Evolutionary conservation across 2,888 invertebrate species (phyloP), one percentile per base, ranked within the genome.

Genomic region (Polydrusus pterygomalis): DNA sequence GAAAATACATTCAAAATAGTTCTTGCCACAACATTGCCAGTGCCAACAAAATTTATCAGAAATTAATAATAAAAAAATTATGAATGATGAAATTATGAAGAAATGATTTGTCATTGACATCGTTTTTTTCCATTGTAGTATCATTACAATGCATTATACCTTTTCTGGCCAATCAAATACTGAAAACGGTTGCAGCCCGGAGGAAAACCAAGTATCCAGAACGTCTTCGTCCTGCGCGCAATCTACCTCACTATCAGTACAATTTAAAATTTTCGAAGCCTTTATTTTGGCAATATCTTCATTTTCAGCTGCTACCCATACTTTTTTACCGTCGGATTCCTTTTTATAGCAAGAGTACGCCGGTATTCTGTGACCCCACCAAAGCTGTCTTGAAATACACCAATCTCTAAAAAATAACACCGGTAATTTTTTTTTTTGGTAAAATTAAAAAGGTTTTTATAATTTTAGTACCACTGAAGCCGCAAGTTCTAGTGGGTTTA

Each of bases 281-380:
- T 97, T 97, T 45, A 88, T 82, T 30, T 89, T 87, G 0, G 98
- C 99, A 83, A 96, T 96, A 17, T 91, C 91, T 40, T 38, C 88
- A 89, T 79, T 90, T 86, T 63, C 83, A 82, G 86, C 90, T 81
- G 83, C 89, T 80, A 90, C 81, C 86, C 86, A 87, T 30, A 83
- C 65, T 20, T 78, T 71, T 25, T 79, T 69, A 13, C 77, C 71
- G 3, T 80, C 75, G 6, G 76, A 70, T 43, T 71, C 77, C n/a
- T 77, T 54, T 67, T 73, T 70, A 62, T 70, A 68, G 75, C 87
- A 88, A 9, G 72, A 80, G 80, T 98, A 99, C 0, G 97, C 98
- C 0, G 99, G 99, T 80, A 99, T 97, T 74, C 96, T 92, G 88
- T 99, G 99, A 0, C 99, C 99, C 99, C 99, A 99, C 99, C 99